Conservation (phyloP, 2,113 vertebrate genomes). For the Pygoscelis antarcticus region DNA sequence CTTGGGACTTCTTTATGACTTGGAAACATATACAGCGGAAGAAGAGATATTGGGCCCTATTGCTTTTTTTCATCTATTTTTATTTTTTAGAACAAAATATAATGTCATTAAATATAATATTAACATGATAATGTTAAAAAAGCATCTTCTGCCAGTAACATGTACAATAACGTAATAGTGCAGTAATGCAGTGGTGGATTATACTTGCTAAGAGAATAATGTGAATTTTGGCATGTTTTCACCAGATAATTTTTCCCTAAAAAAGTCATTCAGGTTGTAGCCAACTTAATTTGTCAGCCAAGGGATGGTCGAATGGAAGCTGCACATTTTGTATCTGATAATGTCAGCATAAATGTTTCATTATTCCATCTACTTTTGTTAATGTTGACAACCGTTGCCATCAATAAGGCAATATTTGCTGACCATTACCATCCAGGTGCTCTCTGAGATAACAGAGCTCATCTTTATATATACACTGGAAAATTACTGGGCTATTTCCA, state of each 20-base stretch:
- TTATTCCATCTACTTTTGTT: constrained; percentile 17
- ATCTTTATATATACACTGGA: not conserved
- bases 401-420: not conserved
- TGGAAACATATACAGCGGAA: not conserved
- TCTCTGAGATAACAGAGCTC: not conserved
- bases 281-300: not conserved
- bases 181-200: not conserved
- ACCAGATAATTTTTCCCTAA: not conserved
- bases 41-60: not conserved
- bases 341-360: not conserved
- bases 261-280: not conserved
- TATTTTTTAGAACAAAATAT: not conserved
- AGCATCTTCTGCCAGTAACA: not conserved
- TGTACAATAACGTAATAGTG: not conserved
- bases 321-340: not conserved
- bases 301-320: not conserved
- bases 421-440: not conserved
- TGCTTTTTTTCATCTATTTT: not conserved
- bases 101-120: not conserved
- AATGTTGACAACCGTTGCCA: not conserved
- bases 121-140: not conserved
- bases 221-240: not conserved
- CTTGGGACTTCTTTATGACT: not conserved
- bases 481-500: constrained; percentile 9
- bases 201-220: not conserved